Evolutionary conservation across 2,888 invertebrate genomes (phyloP), one percentile per base, ranked within the genome.

Genomic region (Glaucopsyche alexis): DNA sequence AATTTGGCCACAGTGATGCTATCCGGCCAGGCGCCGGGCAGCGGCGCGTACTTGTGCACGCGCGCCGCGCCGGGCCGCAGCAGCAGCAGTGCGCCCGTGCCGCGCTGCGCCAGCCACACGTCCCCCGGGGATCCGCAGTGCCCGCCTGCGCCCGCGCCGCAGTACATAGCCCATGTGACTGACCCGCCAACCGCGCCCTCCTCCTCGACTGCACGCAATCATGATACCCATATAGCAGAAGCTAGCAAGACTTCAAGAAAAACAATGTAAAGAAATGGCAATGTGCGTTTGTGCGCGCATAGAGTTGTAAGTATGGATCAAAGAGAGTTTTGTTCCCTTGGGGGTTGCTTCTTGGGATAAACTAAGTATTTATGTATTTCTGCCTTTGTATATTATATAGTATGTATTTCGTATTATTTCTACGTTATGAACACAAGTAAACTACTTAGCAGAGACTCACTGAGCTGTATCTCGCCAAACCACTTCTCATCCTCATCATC

Each of bases 401-500:
- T n/a, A n/a, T n/a, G n/a, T n/a, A n/a, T n/a, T n/a, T n/a, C n/a
- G n/a, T n/a, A n/a, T n/a, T 29, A 29, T 29, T 29, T 29, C 29
- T 29, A 4, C 29, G 4, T 42, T 4, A 8, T 5, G 42, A 8
- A 42, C 49, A 9, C n/a, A 7, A 14, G 50, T 7, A n/a, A n/a
- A 1, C n/a, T 47, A 16, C 47, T 16, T 8, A 16, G 3, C 1
- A 14, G 1, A 11, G 71, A 76, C 84, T 81, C 87, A 96, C 96
- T 94, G 74, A 96, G 90, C 80, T 95, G 94, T 79, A 96, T 87
- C 84, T 96, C 95, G 14, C 91, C 90, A 60, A 88, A 42, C 85
- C 87, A 92, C 49, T 82, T 90, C 75, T 85, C 95, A 93, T 80
- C 89, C 81, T 79, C 91, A 77, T 73, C 95, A 29, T 29, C 29